phyloP scores from a whole-genome alignment of 2,113 vertebrate genomes.

The Coregonus clupeaformis region DNA sequence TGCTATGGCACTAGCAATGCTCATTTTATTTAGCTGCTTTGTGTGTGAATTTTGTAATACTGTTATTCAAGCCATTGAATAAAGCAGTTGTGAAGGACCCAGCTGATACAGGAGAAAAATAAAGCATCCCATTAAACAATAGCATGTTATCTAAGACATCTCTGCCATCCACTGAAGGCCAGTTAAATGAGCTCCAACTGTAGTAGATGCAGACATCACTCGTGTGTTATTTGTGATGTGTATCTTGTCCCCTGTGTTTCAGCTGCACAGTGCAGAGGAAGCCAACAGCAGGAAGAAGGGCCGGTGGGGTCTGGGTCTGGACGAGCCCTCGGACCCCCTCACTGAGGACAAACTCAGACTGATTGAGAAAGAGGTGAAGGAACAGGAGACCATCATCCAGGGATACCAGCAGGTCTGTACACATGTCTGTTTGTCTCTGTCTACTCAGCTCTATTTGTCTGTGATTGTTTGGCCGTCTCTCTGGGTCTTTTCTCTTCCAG shows the following conservation, averaged over 20 bases:
- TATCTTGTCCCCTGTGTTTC: conserved; percentile 6
- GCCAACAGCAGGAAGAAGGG: conserved; percentile 61
- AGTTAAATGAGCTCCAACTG: too few species aligned
- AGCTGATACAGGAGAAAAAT: too few species aligned
- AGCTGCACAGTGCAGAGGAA: conserved; percentile 83
- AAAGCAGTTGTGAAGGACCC: too few species aligned
- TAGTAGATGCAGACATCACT: background rate
- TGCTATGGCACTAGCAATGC: background rate
- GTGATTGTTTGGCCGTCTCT: conserved; percentile 1
- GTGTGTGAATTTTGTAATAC: background rate
- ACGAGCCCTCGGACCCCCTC: conserved; percentile 58
- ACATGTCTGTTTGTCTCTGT: conserved; percentile 67
- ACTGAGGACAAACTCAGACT: conserved; percentile 78
- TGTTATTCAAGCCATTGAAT: background rate
- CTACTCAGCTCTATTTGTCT: background rate
- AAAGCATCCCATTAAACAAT: too few species aligned
- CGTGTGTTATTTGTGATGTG: background rate
- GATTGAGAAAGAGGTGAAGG: conserved; percentile 84
- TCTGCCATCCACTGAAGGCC: too few species aligned
- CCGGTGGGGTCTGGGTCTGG: conserved; percentile 56
- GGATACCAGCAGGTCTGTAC: conserved; percentile 88
- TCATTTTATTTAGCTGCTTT: background rate
- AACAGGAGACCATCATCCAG: conserved; percentile 89
- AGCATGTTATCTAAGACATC: too few species aligned
- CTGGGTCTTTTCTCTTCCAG: background rate